Conservation (phyloP, 2,797 vertebrate genomes). For the Rhinogobio ventralis region DNA sequence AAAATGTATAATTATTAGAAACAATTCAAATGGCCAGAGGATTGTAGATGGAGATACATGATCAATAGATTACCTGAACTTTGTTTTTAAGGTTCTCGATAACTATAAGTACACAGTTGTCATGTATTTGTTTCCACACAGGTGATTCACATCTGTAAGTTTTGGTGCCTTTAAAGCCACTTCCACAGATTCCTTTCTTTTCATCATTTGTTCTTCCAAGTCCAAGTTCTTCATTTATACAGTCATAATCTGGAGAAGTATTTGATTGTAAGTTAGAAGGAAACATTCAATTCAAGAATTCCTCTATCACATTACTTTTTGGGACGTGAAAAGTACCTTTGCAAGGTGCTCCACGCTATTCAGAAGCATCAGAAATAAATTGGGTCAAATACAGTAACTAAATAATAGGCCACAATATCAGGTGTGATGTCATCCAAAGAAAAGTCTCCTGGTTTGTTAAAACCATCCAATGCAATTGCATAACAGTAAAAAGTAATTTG, state of each 20-base stretch:
- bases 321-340: neutral
- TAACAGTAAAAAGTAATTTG: neutral
- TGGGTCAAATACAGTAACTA: neutral
- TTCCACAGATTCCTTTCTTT: constrained; percentile 38
- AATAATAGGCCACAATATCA: neutral
- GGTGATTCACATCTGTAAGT: constrained; percentile 54
- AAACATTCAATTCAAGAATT: neutral
- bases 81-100: neutral
- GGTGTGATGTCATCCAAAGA: neutral
- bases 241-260: constrained; percentile 41
- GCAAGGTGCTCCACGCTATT: neutral
- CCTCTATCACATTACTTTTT: neutral
- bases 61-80: neutral
- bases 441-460: neutral
- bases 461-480: neutral
- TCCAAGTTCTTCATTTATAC: constrained; percentile 45
- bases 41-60: neutral
- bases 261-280: fast-evolving
- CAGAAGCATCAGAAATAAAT: neutral
- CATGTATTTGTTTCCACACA: constrained; percentile 50
- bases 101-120: constrained; percentile 64
- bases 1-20: neutral
- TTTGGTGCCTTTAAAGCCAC: constrained; percentile 54
- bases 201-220: constrained; percentile 17
- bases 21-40: neutral